Percentiles rank a stretch among this genome's conserved stretches.
phyloP scores from a whole-genome alignment of 2,888 invertebrate genomes.

The Cosmopolites sordidus region DNA sequence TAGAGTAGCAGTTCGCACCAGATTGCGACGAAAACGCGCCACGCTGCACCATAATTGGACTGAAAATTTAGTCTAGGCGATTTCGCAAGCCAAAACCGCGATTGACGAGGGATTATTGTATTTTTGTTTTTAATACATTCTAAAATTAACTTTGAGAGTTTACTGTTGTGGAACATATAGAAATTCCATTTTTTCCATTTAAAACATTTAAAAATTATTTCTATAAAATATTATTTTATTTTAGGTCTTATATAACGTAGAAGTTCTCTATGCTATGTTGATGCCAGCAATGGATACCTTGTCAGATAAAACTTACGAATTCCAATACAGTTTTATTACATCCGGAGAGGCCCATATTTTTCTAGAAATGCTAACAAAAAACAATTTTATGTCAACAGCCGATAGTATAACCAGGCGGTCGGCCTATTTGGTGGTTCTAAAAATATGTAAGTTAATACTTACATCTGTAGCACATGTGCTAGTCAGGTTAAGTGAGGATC shows the following conservation, averaged over 20 bases:
- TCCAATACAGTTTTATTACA: constrained; percentile 65
- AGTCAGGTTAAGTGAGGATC: constrained; percentile 51
- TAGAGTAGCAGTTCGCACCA: too few species aligned
- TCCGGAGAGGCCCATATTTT: constrained; percentile 65
- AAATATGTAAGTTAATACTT: constrained; percentile 82
- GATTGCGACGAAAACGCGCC: too few species aligned
- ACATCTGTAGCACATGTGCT: constrained; percentile 81
- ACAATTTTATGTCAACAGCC: constrained; percentile 75
- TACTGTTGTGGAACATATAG: too few species aligned
- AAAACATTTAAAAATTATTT: too few species aligned
- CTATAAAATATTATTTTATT: too few species aligned
- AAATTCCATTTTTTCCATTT: too few species aligned
- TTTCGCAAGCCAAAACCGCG: too few species aligned
- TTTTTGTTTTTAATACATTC: too few species aligned
- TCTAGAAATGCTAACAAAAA: constrained; percentile 77
- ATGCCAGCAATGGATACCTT: constrained; percentile 83
- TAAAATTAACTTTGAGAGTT: too few species aligned
- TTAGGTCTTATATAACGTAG: constrained; percentile 67
- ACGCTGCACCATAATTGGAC: too few species aligned
- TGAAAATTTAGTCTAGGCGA: too few species aligned
- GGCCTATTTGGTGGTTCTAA: constrained; percentile 82
- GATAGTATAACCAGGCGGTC: constrained; percentile 66
- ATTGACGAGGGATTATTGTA: too few species aligned
- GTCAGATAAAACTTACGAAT: constrained; percentile 67
- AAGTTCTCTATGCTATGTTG: constrained; percentile 73